Conservation (phyloP, 2,113 vertebrate species). For the Zosterops pallidus region DNA sequence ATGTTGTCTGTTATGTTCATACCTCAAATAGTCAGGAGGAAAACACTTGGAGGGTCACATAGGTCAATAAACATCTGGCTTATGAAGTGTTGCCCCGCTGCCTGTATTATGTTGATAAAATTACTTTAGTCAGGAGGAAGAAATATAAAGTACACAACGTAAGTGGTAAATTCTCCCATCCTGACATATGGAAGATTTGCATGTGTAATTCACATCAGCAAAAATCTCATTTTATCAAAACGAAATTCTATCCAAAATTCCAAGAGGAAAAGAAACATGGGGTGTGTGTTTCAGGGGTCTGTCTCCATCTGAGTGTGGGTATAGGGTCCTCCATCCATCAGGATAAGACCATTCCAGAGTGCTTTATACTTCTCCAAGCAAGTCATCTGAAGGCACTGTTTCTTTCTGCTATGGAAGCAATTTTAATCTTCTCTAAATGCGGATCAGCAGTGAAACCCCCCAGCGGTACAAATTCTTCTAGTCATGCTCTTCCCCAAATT, state of each 20-base stretch:
- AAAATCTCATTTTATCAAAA: constrained; percentile 11
- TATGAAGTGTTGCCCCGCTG: constrained; percentile 52
- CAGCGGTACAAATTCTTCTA: neutral
- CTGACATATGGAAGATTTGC: constrained; percentile 39
- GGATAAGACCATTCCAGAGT: neutral
- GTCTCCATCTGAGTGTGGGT: neutral
- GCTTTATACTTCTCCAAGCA: neutral
- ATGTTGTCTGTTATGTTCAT: constrained; percentile 68
- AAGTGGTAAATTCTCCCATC: neutral
- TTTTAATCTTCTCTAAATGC: neutral
- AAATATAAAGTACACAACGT: constrained; percentile 15
- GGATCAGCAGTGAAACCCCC: neutral
- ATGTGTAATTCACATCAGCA: neutral
- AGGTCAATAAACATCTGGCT: constrained; percentile 70
- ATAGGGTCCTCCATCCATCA: neutral
- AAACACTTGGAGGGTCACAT: constrained; percentile 56
- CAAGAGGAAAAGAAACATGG: neutral
- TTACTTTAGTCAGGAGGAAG: constrained; percentile 57
- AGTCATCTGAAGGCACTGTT: neutral
- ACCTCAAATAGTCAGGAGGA: constrained; percentile 50
- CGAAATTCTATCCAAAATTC: neutral
- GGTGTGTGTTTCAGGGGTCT: neutral
- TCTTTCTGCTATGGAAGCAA: neutral
- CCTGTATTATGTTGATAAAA: constrained; percentile 64
- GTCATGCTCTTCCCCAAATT: neutral